Base-by-base conservation (phyloP, 2,888 invertebrate genomes). In the Cephus pulcher region DNA sequence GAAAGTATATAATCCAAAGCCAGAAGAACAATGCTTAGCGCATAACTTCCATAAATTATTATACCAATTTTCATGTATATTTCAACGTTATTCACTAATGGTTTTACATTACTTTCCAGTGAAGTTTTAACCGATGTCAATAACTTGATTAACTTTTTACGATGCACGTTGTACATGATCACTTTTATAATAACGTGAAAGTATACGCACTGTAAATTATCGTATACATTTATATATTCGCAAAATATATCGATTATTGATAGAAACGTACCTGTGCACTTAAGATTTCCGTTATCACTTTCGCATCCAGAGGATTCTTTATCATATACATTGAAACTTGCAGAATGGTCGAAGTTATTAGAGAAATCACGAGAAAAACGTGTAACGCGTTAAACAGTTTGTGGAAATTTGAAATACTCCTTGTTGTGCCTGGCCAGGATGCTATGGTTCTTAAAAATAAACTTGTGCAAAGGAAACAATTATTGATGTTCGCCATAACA, bases 21-120 rank as follows among this genome's bases (percentile, higher is more conserved):
- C 34, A 71, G 1, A 32, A 34, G 34, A 34, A 34, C 71, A 15
- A 71, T 0, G 71, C 32, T 71, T 23, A 71, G 9, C 1, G 71
- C 71, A 23, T 71, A 71, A 32, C 4, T 71, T 71, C 71, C 71
- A 32, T 71, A 71, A 71, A 71, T 71, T 32, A 32, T 34, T 71
- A 34, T 32, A 15, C 71, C 71, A 33, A 71, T 71, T 71, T 71
- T 71, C 34, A 71, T 71, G 34, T 71, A 71, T 71, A 11, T 32
- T 34, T 71, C 12, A 15, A 71, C 12, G 71, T 71, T 15, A 33
- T 71, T 34, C 9, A 71, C 33, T 33, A 71, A 32, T 32, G 34
- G 71, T 12, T 71, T 15, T 23, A 34, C 33, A 12, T 34, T 34
- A 32, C 34, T 71, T 34, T 71, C 71, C 15, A 71, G 33, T 23